Conservation (phyloP, 2,797 vertebrate genomes). For the Myotis myotis region DNA sequence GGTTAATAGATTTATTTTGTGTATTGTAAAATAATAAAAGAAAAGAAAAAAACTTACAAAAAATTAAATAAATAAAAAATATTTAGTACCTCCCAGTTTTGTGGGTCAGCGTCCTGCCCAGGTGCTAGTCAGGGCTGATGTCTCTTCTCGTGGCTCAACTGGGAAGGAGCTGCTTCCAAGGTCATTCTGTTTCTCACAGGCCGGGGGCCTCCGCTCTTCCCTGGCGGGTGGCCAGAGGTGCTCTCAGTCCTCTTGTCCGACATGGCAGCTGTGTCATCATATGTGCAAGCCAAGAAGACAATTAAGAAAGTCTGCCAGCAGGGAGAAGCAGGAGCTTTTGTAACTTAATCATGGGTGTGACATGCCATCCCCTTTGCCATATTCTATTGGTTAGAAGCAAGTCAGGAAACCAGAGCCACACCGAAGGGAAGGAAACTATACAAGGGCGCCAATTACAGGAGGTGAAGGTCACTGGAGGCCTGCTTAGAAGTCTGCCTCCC, state of each 20-base stretch:
- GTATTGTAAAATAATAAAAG: no score
- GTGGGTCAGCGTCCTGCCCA: neutral
- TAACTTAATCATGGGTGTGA: neutral
- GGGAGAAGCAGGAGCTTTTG: neutral
- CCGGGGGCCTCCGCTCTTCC: neutral
- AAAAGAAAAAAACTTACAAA: no score
- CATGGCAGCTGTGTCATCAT: neutral
- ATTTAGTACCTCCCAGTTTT: neutral
- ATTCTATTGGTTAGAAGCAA: neutral
- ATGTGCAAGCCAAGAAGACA: neutral
- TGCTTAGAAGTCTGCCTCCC: neutral
- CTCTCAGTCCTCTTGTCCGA: neutral
- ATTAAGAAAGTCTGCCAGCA: neutral
- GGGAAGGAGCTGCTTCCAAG: neutral
- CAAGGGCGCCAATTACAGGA: neutral
- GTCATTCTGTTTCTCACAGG: neutral
- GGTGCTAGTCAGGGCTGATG: neutral
- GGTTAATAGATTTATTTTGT: no score
- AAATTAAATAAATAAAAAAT: no score
- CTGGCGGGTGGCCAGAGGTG: neutral
- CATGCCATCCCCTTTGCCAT: neutral
- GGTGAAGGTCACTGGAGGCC: neutral
- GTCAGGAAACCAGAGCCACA: neutral
- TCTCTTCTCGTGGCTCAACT: neutral
- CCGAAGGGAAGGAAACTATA: neutral